A percentile compares a stretch with the other conserved stretches of the same genome.
These are phyloP conservation scores for Baronia brevicornis DNA, from an alignment of 2,888 invertebrate species.

Conservation along the genomic window DNA sequence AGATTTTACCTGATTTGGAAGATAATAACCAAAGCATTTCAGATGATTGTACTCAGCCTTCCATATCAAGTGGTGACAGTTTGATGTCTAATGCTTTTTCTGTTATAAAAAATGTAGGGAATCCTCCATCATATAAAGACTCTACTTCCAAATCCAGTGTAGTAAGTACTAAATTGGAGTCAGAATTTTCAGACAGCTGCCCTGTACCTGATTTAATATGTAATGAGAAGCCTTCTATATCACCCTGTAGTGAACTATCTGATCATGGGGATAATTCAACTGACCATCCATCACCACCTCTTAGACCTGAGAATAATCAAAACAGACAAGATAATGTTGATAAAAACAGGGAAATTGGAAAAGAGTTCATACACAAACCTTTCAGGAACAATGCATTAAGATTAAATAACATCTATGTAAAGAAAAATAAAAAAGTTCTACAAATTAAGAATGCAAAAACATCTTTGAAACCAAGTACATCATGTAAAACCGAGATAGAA, in stretches of 20 bases:
- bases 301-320: conserved; percentile 35
- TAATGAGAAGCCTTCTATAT: conserved; percentile 69
- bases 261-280: conserved; percentile 62
- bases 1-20: conserved; percentile 60
- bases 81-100: conserved; percentile 52
- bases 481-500: conserved; percentile 27
- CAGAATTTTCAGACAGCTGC: conserved; percentile 60
- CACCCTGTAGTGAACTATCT: conserved; percentile 67
- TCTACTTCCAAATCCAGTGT: conserved; percentile 35
- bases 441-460: conserved; percentile 59
- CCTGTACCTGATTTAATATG: conserved; percentile 68
- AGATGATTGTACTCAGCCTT: conserved; percentile 39
- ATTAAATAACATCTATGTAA: conserved; percentile 61
- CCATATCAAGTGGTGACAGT: conserved; percentile 38
- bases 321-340: conserved; percentile 25
- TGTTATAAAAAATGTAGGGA: conserved; percentile 63
- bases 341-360: conserved; percentile 24
- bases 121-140: conserved; percentile 47
- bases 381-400: conserved; percentile 41
- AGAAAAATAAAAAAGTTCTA: conserved; percentile 61
- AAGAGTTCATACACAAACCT: conserved; percentile 31
- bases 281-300: conserved; percentile 41
- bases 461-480: conserved; percentile 17
- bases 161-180: conserved; percentile 50
- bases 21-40: conserved; percentile 44